Evolutionary conservation across 2,888 invertebrate species (phyloP).

Genomic region (Catocala fraxini): DNA sequence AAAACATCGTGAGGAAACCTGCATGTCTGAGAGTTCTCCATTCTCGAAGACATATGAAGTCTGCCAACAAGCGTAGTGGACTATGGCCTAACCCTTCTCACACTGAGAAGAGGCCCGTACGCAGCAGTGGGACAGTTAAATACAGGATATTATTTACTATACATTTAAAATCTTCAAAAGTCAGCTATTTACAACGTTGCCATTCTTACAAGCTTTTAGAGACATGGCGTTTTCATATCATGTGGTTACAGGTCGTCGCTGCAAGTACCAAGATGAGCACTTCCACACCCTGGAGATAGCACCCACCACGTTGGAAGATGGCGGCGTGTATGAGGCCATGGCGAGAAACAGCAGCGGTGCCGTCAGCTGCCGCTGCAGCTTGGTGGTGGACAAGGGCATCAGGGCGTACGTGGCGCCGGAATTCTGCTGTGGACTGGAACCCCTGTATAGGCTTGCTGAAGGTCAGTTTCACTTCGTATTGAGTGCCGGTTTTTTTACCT

Average conservation of each 20-base stretch:
- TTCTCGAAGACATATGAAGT: too few species aligned
- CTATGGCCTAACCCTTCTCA: too few species aligned
- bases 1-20: too few species aligned
- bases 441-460: constrained; percentile 88
- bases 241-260: constrained; percentile 80
- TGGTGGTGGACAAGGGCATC: constrained; percentile 94
- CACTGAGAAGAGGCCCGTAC: too few species aligned
- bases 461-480: constrained; percentile 66
- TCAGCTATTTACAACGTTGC: too few species aligned
- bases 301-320: constrained; percentile 92
- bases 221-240: too few species aligned
- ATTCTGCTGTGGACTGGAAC: constrained; percentile 91
- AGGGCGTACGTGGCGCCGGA: constrained; percentile 93
- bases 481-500: constrained; percentile 7
- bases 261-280: constrained; percentile 90
- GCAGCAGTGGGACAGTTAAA: too few species aligned
- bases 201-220: too few species aligned
- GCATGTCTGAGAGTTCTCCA: too few species aligned
- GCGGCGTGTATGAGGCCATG: constrained; percentile 92
- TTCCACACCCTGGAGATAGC: constrained; percentile 96
- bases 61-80: too few species aligned
- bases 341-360: constrained; percentile 94
- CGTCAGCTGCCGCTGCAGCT: constrained; percentile 91
- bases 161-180: too few species aligned
- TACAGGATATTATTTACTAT: too few species aligned